Evolutionary conservation across 2,888 invertebrate genomes (phyloP).

Genomic region (Pyrrhosoma nymphula): DNA sequence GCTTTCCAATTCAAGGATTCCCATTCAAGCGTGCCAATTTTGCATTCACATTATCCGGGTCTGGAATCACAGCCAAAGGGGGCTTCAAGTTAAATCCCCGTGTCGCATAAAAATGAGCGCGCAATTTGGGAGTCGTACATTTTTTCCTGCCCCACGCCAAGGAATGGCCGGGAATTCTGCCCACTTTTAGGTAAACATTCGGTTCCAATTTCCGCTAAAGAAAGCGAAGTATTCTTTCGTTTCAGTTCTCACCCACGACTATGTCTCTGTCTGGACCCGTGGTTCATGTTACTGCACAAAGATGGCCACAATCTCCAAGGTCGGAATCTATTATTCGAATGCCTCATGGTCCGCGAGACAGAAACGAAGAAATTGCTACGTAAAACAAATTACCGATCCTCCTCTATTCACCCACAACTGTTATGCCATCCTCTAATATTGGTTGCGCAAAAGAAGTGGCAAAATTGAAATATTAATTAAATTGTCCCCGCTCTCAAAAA

Average conservation of each 20-base stretch:
- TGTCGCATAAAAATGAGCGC: neutral
- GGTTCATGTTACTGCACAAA: neutral
- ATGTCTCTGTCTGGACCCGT: neutral
- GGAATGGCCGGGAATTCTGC: neutral
- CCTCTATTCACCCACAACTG: too few species aligned
- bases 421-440: too few species aligned
- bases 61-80: neutral
- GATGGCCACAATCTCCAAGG: neutral
- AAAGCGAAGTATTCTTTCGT: neutral
- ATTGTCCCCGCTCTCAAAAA: too few species aligned
- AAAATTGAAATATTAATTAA: too few species aligned
- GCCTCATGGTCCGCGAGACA: too few species aligned
- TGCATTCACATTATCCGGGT: neutral
- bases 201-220: neutral
- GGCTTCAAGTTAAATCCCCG: neutral
- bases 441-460: too few species aligned
- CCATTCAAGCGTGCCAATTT: slow-evolving; percentile 40
- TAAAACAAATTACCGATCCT: too few species aligned
- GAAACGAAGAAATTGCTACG: too few species aligned
- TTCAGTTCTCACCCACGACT: neutral
- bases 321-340: too few species aligned
- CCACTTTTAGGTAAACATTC: neutral
- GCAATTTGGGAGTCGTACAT: neutral
- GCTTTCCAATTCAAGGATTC: neutral
- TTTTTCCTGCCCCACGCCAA: neutral